Evolutionary conservation across 2,888 invertebrate species (phyloP).

Genomic region (Maniola hyperantus): DNA sequence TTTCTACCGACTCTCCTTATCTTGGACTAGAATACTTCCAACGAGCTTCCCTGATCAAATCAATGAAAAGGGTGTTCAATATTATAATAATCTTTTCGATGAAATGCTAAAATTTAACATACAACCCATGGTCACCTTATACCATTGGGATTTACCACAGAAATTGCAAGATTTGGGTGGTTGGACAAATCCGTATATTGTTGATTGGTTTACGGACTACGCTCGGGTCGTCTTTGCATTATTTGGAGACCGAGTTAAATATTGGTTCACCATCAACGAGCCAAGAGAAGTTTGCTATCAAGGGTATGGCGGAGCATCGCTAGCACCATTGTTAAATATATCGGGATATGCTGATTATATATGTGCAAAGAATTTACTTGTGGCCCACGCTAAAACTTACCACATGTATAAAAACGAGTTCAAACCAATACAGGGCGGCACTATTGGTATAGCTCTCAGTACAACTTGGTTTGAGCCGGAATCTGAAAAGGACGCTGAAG

Average conservation of each 20-base stretch:
- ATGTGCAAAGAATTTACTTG: slow-evolving; percentile 65
- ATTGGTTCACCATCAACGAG: slow-evolving; percentile 81
- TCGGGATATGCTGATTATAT: slow-evolving; percentile 66
- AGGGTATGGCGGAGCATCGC: slow-evolving; percentile 61
- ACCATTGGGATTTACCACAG: slow-evolving; percentile 72
- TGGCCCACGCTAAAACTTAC: slow-evolving; percentile 74
- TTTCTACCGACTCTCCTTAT: slow-evolving; percentile 76
- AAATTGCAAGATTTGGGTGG: slow-evolving; percentile 75
- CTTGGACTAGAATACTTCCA: slow-evolving; percentile 84
- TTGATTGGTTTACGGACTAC: slow-evolving; percentile 63
- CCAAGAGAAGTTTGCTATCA: slow-evolving; percentile 53
- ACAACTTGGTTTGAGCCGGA: slow-evolving; percentile 57
- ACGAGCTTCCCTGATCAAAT: slow-evolving; percentile 69
- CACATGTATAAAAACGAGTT: slow-evolving; percentile 55
- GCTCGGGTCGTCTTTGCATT: slow-evolving; percentile 55
- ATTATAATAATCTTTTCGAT: slow-evolving; percentile 64
- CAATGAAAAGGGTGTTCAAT: slow-evolving; percentile 63
- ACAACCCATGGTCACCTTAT: slow-evolving; percentile 77
- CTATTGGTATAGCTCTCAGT: slow-evolving; percentile 43
- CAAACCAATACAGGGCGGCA: slow-evolving; percentile 48
- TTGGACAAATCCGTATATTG: slow-evolving; percentile 58
- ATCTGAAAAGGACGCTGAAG: slow-evolving; percentile 58
- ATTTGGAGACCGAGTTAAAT: slow-evolving; percentile 63
- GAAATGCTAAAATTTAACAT: slow-evolving; percentile 78
- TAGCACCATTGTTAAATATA: slow-evolving; percentile 51